phyloP scores from a whole-genome alignment of 2,888 invertebrate genomes.

The Thecocarcelia acutangulata region DNA sequence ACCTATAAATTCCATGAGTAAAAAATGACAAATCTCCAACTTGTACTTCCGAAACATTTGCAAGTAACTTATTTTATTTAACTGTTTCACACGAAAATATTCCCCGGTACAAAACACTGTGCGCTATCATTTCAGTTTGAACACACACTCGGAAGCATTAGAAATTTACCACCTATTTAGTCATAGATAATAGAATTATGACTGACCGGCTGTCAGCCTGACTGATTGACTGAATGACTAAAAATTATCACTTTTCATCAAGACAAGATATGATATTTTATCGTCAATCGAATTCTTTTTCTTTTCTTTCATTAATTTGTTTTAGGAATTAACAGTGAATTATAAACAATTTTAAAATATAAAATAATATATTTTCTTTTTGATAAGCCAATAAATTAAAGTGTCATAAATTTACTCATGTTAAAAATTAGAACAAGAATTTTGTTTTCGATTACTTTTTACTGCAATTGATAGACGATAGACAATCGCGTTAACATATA shows the following conservation, averaged over 20 bases:
- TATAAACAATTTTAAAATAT: conserved; percentile 50
- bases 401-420: conserved; percentile 57
- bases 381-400: conserved; percentile 60
- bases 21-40: no score
- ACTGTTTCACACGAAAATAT: no score
- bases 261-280: conserved; percentile 68
- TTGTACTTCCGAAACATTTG: no score
- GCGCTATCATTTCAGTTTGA: no score
- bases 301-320: conserved; percentile 53
- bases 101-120: no score
- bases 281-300: conserved; percentile 63
- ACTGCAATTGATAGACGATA: conserved; percentile 41
- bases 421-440: conserved; percentile 10
- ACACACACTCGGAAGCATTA: no score
- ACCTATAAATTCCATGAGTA: no score
- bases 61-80: no score
- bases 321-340: conserved; percentile 36
- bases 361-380: conserved; percentile 17
- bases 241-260: conserved; percentile 64
- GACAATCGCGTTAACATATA: conserved; percentile 32
- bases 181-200: not conserved
- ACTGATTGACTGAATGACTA: no score
- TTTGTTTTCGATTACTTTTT: not conserved
- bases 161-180: no score
- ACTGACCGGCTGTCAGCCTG: no score